A percentile compares a stretch with the other conserved stretches of the same genome.
Evolutionary conservation across 2,113 vertebrate genomes (phyloP).

Genomic region (Oreochromis spilurus): DNA sequence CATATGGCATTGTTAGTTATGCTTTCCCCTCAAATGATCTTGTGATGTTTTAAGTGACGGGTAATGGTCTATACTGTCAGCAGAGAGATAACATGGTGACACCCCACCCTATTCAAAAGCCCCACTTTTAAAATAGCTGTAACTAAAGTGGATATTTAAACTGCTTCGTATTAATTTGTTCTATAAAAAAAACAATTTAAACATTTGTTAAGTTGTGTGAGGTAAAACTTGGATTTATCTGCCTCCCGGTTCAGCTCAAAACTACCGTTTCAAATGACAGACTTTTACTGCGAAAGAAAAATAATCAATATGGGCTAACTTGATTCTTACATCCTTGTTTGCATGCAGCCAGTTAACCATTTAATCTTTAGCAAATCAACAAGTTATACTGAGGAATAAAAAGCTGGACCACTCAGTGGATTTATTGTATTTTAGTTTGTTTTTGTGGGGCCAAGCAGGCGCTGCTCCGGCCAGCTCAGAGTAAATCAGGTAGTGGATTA

Average conservation of each 20-base stretch:
- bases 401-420: background rate
- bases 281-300: background rate
- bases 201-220: background rate
- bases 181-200: background rate
- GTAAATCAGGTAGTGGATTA: conserved; percentile 10
- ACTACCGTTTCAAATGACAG: background rate
- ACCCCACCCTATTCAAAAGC: background rate
- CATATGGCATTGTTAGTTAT: background rate
- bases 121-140: background rate
- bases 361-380: background rate
- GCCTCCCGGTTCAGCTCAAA: background rate
- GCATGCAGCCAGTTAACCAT: background rate
- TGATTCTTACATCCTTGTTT: background rate
- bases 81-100: background rate
- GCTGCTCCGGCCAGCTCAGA: background rate
- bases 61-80: background rate
- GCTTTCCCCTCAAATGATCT: background rate
- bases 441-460: background rate
- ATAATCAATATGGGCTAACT: background rate
- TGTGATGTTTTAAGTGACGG: background rate
- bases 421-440: background rate
- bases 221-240: background rate
- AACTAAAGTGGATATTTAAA: background rate
- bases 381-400: background rate
- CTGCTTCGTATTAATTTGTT: background rate